phyloP scores from a whole-genome alignment of 2,113 vertebrate species.

The Ceyx cyanopectus region DNA sequence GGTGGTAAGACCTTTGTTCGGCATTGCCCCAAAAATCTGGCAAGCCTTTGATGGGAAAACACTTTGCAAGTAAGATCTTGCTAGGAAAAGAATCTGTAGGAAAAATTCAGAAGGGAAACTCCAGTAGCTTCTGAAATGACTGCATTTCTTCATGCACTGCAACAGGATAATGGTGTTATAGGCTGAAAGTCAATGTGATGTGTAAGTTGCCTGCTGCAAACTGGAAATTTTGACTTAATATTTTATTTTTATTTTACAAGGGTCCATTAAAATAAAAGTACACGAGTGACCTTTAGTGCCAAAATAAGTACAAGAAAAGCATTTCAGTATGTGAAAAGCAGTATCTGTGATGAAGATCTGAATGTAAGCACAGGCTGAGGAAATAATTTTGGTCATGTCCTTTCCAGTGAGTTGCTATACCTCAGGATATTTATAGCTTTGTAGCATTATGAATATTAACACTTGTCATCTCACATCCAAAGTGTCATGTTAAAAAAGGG shows the following conservation, averaged over 20 bases:
- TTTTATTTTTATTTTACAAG: slow-evolving; percentile 50
- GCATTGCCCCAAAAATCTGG: slow-evolving; percentile 56
- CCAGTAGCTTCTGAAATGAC: slow-evolving; percentile 9
- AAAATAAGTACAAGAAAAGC: slow-evolving; percentile 50
- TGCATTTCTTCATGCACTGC: slow-evolving; percentile 16
- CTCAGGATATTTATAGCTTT: slow-evolving; percentile 56
- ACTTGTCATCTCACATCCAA: slow-evolving; percentile 59
- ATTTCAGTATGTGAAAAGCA: slow-evolving; percentile 6
- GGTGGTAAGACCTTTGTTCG: slow-evolving; percentile 69
- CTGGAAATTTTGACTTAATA: slow-evolving; percentile 41
- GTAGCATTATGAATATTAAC: slow-evolving; percentile 70
- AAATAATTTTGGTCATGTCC: slow-evolving; percentile 37
- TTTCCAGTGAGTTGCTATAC: slow-evolving; percentile 41
- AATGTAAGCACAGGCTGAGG: slow-evolving; percentile 3
- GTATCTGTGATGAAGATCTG: not conserved
- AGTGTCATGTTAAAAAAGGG: slow-evolving; percentile 54
- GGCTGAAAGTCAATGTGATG: slow-evolving; percentile 3
- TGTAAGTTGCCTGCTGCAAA: slow-evolving; percentile 25
- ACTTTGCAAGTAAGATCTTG: slow-evolving; percentile 73
- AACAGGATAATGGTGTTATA: not conserved
- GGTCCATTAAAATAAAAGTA: slow-evolving; percentile 13
- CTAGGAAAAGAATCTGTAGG: slow-evolving; percentile 50
- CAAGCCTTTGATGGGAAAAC: slow-evolving; percentile 55
- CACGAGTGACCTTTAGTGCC: not conserved
- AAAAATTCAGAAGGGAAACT: slow-evolving; percentile 52